Conservation (phyloP, 2,113 vertebrate genomes). For the Phainopepla nitens region DNA sequence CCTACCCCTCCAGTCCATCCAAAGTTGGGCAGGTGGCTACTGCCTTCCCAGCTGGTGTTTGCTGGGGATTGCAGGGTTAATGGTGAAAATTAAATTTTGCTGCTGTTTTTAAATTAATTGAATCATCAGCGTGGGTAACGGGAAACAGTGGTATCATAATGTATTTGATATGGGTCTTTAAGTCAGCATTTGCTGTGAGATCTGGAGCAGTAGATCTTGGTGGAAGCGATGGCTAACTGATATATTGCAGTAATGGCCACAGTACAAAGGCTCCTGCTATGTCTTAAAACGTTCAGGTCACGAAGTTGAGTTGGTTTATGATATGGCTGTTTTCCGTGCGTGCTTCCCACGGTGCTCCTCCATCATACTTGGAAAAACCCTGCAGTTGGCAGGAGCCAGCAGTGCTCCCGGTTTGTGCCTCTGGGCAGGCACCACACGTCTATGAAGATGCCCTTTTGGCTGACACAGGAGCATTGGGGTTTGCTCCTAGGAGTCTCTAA, state of each 20-base stretch:
- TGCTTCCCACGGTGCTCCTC: not conserved
- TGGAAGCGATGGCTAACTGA: slow-evolving; percentile 38
- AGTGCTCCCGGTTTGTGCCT: not conserved
- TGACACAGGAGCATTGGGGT: not conserved
- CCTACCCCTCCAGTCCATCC: not conserved
- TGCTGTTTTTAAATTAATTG: slow-evolving; percentile 66
- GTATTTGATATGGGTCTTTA: slow-evolving; percentile 65
- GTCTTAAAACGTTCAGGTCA: slow-evolving; percentile 7
- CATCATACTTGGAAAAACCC: not conserved
- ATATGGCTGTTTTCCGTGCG: not conserved
- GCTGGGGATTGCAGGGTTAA: slow-evolving; percentile 15
- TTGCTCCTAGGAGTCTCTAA: not conserved
- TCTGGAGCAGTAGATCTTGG: slow-evolving; percentile 42
- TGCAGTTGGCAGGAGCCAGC: not conserved
- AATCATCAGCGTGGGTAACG: slow-evolving; percentile 61
- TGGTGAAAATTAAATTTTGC: slow-evolving; percentile 45
- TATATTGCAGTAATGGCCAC: slow-evolving; percentile 7
- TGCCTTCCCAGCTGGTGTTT: not conserved
- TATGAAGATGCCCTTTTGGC: not conserved
- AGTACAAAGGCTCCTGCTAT: slow-evolving; percentile 14
- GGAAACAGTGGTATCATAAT: slow-evolving; percentile 62
- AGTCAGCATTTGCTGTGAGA: slow-evolving; percentile 51
- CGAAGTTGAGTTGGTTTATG: slow-evolving; percentile 35
- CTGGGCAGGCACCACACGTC: accelerated
- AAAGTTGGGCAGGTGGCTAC: not conserved